These are phyloP conservation scores for Pseudolycoriella hygida DNA, from an alignment of 2,888 invertebrate species.

Conservation along the genomic window DNA sequence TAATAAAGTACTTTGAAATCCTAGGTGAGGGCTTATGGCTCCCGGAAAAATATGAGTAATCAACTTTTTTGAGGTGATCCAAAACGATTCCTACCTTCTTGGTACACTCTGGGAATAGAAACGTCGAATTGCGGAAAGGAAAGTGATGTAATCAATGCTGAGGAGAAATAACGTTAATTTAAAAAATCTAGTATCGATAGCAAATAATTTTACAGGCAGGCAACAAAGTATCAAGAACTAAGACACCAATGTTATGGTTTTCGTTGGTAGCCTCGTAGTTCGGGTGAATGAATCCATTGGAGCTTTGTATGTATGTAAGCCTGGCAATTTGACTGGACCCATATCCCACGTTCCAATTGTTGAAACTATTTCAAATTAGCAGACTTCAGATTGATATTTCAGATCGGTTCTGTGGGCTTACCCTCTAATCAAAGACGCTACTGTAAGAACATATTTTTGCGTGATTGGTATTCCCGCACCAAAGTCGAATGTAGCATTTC, in stretches of 20 bases:
- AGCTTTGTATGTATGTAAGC: background rate
- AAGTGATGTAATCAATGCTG: too few relatives aligned
- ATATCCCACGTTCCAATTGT: background rate
- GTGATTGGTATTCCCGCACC: too few relatives aligned
- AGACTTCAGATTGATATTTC: background rate
- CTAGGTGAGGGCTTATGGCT: background rate
- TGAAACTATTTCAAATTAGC: background rate
- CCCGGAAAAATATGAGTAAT: too few relatives aligned
- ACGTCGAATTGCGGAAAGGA: too few relatives aligned
- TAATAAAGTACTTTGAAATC: too few relatives aligned
- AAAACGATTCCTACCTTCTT: too few relatives aligned
- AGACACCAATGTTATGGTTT: background rate
- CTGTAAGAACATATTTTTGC: slow-evolving; percentile 1
- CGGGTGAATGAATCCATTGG: background rate
- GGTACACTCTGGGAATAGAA: too few relatives aligned
- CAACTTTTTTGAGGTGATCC: too few relatives aligned
- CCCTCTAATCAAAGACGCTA: background rate
- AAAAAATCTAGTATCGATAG: background rate
- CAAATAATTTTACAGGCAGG: background rate
- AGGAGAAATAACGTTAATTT: too few relatives aligned
- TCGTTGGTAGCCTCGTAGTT: background rate
- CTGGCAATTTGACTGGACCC: background rate
- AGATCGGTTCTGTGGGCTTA: too few relatives aligned
- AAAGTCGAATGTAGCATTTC: too few relatives aligned
- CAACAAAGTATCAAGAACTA: background rate